phyloP scores from a whole-genome alignment of 1,140 invertebrate genomes.

The Berghia stephanieae region DNA sequence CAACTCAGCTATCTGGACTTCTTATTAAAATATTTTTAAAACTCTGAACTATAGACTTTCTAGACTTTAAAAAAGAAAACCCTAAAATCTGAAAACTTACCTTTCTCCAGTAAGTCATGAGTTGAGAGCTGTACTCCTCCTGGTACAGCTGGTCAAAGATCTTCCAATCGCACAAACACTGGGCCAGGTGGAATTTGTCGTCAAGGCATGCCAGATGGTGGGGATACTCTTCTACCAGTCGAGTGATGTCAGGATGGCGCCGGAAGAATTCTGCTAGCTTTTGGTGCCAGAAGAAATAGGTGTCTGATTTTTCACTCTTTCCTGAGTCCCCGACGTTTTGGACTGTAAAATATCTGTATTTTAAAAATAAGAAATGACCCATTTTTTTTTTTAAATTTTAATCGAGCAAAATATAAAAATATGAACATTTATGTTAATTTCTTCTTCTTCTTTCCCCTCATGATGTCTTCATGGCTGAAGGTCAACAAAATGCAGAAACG shows the following conservation, averaged over 20 bases:
- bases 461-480: too few species aligned
- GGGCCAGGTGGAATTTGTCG: constrained; percentile 53
- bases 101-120: constrained; percentile 63
- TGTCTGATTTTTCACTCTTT: constrained; percentile 49
- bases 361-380: background rate
- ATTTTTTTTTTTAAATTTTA: too few species aligned
- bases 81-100: too few species aligned
- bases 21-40: too few species aligned
- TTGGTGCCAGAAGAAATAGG: constrained; percentile 62
- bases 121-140: constrained; percentile 61
- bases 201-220: constrained; percentile 59
- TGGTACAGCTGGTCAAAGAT: constrained; percentile 62
- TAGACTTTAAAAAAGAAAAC: too few species aligned
- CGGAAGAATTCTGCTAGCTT: constrained; percentile 59
- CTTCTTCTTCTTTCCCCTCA: too few species aligned
- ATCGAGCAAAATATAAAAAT: too few species aligned
- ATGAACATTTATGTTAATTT: too few species aligned
- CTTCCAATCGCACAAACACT: constrained; percentile 60
- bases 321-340: constrained; percentile 42
- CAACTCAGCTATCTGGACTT: too few species aligned
- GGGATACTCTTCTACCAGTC: constrained; percentile 62
- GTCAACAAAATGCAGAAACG: too few species aligned
- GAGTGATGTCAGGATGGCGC: constrained; percentile 47
- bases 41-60: too few species aligned
- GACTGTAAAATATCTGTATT: constrained; percentile 28